These are phyloP conservation scores for Anniella stebbinsi DNA, from an alignment of 2,797 vertebrate genomes.

Conservation along the genomic window DNA sequence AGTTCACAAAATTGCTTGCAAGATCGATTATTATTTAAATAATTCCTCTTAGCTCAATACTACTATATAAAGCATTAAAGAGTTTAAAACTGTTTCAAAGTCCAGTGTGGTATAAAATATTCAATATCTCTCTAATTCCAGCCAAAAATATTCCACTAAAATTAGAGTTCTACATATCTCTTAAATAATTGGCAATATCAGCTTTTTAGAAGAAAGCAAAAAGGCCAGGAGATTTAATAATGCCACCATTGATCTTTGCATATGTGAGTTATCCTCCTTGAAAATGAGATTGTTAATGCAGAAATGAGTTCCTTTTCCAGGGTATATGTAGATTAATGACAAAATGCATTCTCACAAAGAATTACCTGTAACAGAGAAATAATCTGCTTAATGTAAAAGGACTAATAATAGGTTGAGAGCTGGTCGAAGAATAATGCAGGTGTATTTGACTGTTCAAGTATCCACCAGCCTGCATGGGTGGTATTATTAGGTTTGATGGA, in stretches of 20 bases:
- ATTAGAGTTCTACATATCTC: conserved; percentile 58
- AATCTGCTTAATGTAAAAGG: not conserved
- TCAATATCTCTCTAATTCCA: conserved; percentile 47
- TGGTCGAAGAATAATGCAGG: not conserved
- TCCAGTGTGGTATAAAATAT: conserved; percentile 65
- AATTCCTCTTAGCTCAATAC: conserved; percentile 56
- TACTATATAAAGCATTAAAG: conserved; percentile 60
- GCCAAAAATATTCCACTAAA: conserved; percentile 68
- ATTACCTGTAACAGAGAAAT: conserved; percentile 52
- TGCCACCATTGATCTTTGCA: conserved; percentile 64
- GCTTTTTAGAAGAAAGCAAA: conserved; percentile 60
- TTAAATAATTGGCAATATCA: conserved; percentile 71
- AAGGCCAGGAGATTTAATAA: conserved; percentile 66
- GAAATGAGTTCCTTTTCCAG: conserved; percentile 56
- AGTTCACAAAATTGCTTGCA: conserved; percentile 54
- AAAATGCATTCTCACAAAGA: conserved; percentile 57
- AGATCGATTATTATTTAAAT: conserved; percentile 63
- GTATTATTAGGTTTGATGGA: not conserved
- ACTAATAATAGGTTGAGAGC: conserved; percentile 28
- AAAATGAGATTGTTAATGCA: conserved; percentile 65
- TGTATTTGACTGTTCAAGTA: conserved; percentile 3
- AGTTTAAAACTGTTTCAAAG: conserved; percentile 63
- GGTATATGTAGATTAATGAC: conserved; percentile 53
- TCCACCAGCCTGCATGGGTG: not conserved
- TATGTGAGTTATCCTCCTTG: conserved; percentile 66